A percentile compares a stretch with the other conserved stretches of the same genome.
phyloP scores from a whole-genome alignment of 2,113 vertebrate genomes.

The Piprites chloris region DNA sequence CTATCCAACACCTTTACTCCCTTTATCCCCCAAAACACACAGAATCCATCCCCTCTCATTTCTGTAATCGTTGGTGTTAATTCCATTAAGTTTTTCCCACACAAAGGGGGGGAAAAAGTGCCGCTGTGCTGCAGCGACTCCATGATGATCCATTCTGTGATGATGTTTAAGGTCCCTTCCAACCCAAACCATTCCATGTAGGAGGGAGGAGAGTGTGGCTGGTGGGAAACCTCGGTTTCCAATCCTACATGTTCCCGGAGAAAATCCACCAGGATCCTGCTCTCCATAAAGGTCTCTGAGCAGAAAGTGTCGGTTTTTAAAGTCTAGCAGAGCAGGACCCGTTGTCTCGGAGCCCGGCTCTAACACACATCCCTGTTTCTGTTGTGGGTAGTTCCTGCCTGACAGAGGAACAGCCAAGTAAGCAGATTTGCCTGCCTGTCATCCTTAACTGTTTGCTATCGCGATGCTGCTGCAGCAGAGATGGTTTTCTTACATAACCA shows the following conservation, averaged over 20 bases:
- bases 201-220: not conserved
- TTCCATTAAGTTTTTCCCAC: rapidly evolving
- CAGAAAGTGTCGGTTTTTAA: not conserved
- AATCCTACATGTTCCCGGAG: not conserved
- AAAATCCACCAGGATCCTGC: too few relatives aligned
- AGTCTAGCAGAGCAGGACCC: not conserved
- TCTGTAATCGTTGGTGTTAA: not conserved
- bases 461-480: not conserved
- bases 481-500: not conserved
- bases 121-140: rapidly evolving
- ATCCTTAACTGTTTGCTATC: not conserved
- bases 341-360: not conserved
- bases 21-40: not conserved
- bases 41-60: not conserved
- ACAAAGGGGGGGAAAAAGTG: rapidly evolving
- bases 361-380: not conserved
- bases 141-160: rapidly evolving
- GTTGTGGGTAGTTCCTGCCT: not conserved
- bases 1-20: not conserved
- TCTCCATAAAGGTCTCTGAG: not conserved
- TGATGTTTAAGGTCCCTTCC: not conserved
- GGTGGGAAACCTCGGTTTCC: not conserved
- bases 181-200: not conserved
- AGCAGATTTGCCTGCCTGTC: slow-evolving; percentile 29
- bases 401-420: not conserved